Evolutionary conservation across 2,888 invertebrate genomes (phyloP).

Genomic region (Trichogramma dendrolimi): DNA sequence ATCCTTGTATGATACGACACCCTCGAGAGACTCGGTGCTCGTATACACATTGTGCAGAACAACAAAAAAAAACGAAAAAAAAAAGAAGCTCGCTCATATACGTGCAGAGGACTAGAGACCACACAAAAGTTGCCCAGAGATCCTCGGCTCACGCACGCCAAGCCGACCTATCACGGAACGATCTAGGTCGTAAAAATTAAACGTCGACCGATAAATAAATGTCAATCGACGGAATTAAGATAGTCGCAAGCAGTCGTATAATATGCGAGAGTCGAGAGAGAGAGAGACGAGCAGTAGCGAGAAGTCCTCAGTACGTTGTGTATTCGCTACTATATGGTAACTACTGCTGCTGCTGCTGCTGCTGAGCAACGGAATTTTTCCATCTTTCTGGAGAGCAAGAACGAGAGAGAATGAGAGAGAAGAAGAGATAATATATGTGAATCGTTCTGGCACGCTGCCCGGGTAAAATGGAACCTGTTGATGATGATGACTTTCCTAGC

Average conservation of each 20-base stretch:
- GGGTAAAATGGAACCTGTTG: constrained; percentile 6
- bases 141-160: constrained; percentile 1
- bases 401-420: too few species aligned
- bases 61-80: too few species aligned
- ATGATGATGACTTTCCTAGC: too few species aligned
- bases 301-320: too few species aligned
- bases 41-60: too few species aligned
- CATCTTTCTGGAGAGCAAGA: constrained; percentile 16
- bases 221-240: constrained; percentile 47
- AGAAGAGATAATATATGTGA: constrained; percentile 10
- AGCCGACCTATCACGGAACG: constrained; percentile 39
- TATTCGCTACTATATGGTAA: too few species aligned
- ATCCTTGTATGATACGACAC: too few species aligned
- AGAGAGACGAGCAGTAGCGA: constrained; percentile 6
- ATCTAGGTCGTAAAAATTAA: constrained; percentile 51
- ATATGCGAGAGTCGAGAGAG: neutral
- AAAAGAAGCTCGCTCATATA: neutral
- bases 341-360: too few species aligned
- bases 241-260: constrained; percentile 37
- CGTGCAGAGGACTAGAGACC: constrained; percentile 35
- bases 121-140: constrained; percentile 38
- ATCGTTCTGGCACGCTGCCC: neutral
- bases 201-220: constrained; percentile 51
- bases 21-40: too few species aligned
- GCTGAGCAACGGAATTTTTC: constrained; percentile 20